phyloP scores from a whole-genome alignment of 1,140 invertebrate genomes.

The Phortica variegata region DNA sequence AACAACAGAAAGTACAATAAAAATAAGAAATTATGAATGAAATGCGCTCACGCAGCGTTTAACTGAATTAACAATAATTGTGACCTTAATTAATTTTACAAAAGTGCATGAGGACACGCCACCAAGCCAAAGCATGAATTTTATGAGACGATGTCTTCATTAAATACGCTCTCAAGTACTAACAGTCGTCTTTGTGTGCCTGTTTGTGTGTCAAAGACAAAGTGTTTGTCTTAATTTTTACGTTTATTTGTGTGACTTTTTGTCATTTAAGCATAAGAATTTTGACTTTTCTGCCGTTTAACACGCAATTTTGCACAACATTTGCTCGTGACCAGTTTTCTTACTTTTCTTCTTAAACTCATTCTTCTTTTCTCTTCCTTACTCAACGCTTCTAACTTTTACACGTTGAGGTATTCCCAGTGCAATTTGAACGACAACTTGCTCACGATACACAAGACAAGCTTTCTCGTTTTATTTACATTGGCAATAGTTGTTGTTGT shows the following conservation, averaged over 20 bases:
- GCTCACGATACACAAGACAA: no score
- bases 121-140: conserved; percentile 12
- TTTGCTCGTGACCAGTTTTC: conserved; percentile 33
- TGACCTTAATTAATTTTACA: conserved; percentile 31
- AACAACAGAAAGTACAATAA: background rate
- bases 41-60: conserved; percentile 10
- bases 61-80: no score
- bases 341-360: conserved; percentile 18
- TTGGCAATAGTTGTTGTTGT: no score
- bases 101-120: conserved; percentile 16
- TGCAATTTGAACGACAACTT: no score
- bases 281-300: conserved; percentile 51
- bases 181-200: conserved; percentile 1
- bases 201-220: conserved; percentile 17
- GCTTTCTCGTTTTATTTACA: no score
- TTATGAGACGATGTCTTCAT: conserved; percentile 11
- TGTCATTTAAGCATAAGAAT: no score
- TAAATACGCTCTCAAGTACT: no score
- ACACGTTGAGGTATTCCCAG: no score
- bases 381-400: background rate
- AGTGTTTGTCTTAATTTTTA: conserved; percentile 12
- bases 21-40: background rate
- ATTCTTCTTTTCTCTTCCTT: conserved; percentile 3
- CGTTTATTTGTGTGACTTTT: conserved; percentile 24
- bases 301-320: conserved; percentile 52